phyloP scores from a whole-genome alignment of 2,797 vertebrate genomes.

The Eidolon dupreanum region DNA sequence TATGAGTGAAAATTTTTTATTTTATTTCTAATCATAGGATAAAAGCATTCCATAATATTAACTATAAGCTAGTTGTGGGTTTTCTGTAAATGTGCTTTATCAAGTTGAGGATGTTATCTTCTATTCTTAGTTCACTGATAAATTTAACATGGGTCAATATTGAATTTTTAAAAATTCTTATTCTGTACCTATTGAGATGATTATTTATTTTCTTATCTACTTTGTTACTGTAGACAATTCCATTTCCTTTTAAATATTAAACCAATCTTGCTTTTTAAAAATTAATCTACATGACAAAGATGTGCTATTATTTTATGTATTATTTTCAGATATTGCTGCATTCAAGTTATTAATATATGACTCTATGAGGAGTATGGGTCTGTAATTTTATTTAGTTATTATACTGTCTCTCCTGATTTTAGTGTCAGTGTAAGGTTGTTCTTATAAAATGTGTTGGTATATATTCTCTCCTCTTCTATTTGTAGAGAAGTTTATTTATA shows the following conservation, averaged over 20 bases:
- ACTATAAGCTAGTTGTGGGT: not conserved
- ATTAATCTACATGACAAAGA: not conserved
- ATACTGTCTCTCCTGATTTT: not conserved
- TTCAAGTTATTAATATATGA: not conserved
- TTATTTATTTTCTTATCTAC: not conserved
- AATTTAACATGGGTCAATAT: not conserved
- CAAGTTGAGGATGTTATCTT: not conserved
- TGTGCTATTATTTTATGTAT: not conserved
- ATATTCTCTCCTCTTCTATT: not conserved
- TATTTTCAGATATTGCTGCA: not conserved
- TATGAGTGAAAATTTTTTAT: not conserved
- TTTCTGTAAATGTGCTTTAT: not conserved
- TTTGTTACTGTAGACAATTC: not conserved
- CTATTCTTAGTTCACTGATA: not conserved
- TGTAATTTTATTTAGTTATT: not conserved
- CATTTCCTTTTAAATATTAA: not conserved
- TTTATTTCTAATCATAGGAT: not conserved
- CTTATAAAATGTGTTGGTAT: not conserved
- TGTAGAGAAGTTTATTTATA: not conserved
- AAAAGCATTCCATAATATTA: not conserved
- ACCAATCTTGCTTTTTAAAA: not conserved
- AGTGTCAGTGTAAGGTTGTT: not conserved
- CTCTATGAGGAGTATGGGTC: no score
- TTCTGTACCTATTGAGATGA: not conserved
- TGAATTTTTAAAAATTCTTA: not conserved